phyloP scores from a whole-genome alignment of 1,140 invertebrate species.

The Triops longicaudatus region DNA sequence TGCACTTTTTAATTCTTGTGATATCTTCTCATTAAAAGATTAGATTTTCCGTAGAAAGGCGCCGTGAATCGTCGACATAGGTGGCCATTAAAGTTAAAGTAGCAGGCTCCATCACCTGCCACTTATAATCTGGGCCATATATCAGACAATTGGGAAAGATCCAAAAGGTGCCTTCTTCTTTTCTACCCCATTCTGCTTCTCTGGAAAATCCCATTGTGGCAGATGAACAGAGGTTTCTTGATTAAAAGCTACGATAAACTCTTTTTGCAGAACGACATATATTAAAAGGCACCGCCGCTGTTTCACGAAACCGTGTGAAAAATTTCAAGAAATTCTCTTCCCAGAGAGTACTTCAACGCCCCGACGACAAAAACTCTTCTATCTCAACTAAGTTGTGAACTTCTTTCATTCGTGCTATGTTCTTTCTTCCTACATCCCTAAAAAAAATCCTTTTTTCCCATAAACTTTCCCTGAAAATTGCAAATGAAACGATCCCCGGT shows the following conservation, averaged over 20 bases:
- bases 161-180: not conserved
- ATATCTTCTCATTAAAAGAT: not conserved
- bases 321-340: not conserved
- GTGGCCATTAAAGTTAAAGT: conserved; percentile 15
- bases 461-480: not conserved
- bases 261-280: not conserved
- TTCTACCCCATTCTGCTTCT: not conserved
- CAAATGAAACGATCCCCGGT: not conserved
- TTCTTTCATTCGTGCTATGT: not conserved
- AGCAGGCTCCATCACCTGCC: conserved; percentile 13
- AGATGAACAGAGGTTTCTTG: not conserved
- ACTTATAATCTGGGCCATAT: conserved; percentile 8
- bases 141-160: conserved; percentile 10
- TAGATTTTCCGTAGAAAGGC: not conserved
- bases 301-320: conserved; percentile 5
- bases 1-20: too few relatives aligned
- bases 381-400: not conserved
- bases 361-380: not conserved
- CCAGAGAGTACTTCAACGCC: not conserved
- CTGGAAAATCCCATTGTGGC: not conserved
- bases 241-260: conserved; percentile 13
- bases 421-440: not conserved
- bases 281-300: not conserved
- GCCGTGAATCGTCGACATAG: not conserved
- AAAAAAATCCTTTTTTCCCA: not conserved